Percentiles rank a stretch among this genome's conserved stretches.
These are phyloP conservation scores for Polyodon spathula DNA, from an alignment of 2,113 vertebrate species.

Conservation along the genomic window DNA sequence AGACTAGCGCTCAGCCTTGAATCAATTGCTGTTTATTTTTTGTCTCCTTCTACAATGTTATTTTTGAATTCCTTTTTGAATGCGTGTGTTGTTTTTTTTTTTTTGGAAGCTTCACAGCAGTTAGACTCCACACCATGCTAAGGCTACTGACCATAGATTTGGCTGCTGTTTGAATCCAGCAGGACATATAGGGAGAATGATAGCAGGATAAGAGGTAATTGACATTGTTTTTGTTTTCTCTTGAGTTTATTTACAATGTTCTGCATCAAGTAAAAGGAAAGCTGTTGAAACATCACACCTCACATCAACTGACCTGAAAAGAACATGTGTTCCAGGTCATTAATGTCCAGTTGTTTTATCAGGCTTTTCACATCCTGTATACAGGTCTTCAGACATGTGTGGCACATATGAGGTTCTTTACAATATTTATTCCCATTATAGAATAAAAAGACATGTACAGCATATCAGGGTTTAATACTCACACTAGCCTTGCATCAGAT, in stretches of 20 bases:
- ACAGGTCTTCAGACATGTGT: no score
- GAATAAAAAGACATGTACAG: no score
- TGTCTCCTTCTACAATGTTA: neutral
- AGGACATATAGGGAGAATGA: neutral
- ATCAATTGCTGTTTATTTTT: neutral
- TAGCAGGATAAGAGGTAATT: neutral
- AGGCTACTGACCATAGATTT: neutral
- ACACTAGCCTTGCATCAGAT: no score
- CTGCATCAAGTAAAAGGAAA: conserved; percentile 13
- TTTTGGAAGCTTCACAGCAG: neutral
- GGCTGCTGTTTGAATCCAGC: neutral
- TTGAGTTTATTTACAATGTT: neutral
- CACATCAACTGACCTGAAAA: conserved; percentile 27
- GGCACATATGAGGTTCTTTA: no score
- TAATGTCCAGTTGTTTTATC: no score
- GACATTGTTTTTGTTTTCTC: neutral
- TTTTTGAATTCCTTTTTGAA: neutral
- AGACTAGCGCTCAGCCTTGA: neutral
- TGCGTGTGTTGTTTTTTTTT: neutral
- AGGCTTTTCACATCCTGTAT: no score
- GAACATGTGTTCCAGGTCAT: conserved; percentile 35
- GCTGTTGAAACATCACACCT: conserved; percentile 42
- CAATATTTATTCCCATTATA: no score
- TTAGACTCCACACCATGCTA: neutral
- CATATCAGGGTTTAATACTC: no score